These are phyloP conservation scores for Apamea crenata DNA, from an alignment of 2,888 invertebrate species.

Conservation along the genomic window DNA sequence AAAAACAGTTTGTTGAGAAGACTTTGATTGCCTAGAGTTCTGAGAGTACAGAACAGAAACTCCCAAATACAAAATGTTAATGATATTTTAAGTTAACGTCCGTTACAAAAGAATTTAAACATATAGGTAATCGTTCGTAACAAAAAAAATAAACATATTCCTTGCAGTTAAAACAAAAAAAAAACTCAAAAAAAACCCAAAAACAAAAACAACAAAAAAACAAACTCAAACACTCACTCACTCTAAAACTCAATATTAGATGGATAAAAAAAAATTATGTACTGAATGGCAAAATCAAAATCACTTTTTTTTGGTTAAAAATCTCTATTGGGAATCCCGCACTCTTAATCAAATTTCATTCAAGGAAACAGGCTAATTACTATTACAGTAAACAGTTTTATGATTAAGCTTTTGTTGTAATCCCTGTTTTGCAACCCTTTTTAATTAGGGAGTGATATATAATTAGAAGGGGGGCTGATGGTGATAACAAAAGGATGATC, in stretches of 20 bases:
- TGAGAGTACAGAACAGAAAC: neutral
- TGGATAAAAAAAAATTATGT: too few relatives aligned
- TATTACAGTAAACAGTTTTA: conserved; percentile 73
- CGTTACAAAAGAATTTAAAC: neutral
- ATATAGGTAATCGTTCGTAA: neutral
- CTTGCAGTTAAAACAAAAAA: neutral
- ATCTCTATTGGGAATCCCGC: neutral
- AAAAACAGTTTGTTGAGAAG: neutral
- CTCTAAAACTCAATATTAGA: too few relatives aligned
- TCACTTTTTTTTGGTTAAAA: neutral
- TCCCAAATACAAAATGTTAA: neutral
- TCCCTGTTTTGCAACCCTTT: conserved; percentile 68
- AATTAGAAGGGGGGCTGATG: conserved; percentile 63
- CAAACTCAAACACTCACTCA: too few relatives aligned
- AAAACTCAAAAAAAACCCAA: too few relatives aligned
- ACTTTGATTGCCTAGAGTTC: conserved; percentile 5
- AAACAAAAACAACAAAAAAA: too few relatives aligned
- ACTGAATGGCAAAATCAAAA: too few relatives aligned
- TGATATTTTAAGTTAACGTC: too few relatives aligned
- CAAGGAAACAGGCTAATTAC: conserved; percentile 68
- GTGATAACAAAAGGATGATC: conserved; percentile 58
- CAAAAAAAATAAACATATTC: neutral
- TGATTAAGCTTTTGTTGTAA: conserved; percentile 70
- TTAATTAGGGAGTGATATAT: conserved; percentile 70
- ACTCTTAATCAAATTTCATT: conserved; percentile 47